These are phyloP conservation scores for Pterois miles DNA, from an alignment of 2,797 vertebrate species.

Conservation along the genomic window DNA sequence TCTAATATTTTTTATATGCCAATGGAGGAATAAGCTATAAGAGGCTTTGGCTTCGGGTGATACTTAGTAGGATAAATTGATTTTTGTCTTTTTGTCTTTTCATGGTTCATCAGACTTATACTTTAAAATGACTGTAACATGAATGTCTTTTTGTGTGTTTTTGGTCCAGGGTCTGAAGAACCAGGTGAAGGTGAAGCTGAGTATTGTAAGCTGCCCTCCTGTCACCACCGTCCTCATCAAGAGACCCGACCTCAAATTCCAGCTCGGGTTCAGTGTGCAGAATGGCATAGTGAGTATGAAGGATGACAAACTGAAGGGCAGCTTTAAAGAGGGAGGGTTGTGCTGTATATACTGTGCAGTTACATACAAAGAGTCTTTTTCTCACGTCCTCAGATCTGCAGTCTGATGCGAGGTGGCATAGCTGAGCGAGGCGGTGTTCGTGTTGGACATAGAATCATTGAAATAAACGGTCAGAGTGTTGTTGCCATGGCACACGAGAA, in stretches of 20 bases:
- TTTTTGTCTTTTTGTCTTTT: neutral
- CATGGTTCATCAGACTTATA: neutral
- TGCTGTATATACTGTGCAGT: neutral
- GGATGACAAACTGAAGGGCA: neutral
- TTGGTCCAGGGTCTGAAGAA: conserved; percentile 91
- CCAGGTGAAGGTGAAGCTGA: conserved; percentile 94
- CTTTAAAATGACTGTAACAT: neutral
- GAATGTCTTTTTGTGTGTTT: neutral
- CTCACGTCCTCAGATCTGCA: conserved; percentile 89
- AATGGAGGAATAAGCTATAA: neutral
- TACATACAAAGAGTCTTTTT: conserved; percentile 1
- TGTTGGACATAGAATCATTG: conserved; percentile 97
- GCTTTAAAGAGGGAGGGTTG: neutral
- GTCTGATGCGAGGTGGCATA: conserved; percentile 97
- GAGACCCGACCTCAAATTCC: conserved; percentile 96
- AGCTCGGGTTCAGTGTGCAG: conserved; percentile 95
- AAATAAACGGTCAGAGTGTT: conserved; percentile 98
- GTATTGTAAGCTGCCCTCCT: conserved; percentile 97
- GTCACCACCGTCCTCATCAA: conserved; percentile 98
- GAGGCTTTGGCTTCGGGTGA: neutral
- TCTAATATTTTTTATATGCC: neutral
- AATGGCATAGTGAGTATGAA: conserved; percentile 84
- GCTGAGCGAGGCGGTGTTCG: conserved; percentile 96
- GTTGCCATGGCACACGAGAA: conserved; percentile 99
- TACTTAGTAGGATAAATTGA: neutral